A percentile compares a stretch with the other conserved stretches of the same genome.
Conservation (phyloP, 1,140 invertebrate genomes). For the Anagrus nilaparvatae region DNA sequence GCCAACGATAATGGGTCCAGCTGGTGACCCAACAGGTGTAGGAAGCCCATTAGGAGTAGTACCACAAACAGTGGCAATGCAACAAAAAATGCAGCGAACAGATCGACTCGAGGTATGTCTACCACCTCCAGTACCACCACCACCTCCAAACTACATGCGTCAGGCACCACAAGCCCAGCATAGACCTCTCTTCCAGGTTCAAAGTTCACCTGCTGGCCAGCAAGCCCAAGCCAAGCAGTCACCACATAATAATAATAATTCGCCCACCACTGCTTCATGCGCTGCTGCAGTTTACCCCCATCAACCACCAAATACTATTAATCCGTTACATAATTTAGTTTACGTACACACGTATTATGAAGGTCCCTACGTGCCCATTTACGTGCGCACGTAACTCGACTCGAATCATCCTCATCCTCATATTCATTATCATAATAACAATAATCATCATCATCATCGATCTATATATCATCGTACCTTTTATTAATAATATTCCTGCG, state of each 20-base stretch:
- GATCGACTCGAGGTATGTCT: constrained; percentile 89
- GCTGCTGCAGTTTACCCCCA: constrained; percentile 2
- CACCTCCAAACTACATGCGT: constrained; percentile 44
- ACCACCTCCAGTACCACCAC: no score
- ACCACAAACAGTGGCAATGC: constrained; percentile 71
- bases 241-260: no score
- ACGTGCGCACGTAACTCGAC: constrained; percentile 28
- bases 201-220: constrained; percentile 29
- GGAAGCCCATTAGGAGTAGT: constrained; percentile 65
- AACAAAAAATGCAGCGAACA: constrained; percentile 88
- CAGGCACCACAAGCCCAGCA: constrained; percentile 31
- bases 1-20: constrained; percentile 68
- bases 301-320: constrained; percentile 26
- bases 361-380: constrained; percentile 27
- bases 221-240: constrained; percentile 33
- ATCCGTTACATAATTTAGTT: constrained; percentile 40
- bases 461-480: no score
- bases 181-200: constrained; percentile 26
- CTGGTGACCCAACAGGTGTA: constrained; percentile 62
- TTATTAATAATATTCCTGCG: no score
- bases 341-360: constrained; percentile 42
- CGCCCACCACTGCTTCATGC: constrained; percentile 9
- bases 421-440: constrained; percentile 6
- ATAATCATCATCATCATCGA: no score
- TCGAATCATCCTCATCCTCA: not conserved